Evolutionary conservation across 2,888 invertebrate species (phyloP).

Genomic region (Meliscaeva auricollis): DNA sequence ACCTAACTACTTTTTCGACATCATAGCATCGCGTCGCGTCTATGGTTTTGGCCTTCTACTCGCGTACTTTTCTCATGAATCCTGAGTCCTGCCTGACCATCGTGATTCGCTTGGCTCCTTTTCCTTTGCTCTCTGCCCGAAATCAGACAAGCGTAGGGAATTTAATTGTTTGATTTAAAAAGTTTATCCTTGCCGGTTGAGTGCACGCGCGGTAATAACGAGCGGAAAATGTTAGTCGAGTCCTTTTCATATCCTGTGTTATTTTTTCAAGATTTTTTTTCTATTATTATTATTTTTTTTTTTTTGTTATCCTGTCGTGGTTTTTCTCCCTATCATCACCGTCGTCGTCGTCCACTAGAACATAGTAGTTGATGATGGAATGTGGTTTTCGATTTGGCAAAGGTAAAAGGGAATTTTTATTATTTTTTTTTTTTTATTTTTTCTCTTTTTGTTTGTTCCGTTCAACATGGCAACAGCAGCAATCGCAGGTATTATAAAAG

Average conservation of each 20-base stretch:
- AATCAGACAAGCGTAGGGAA: slow-evolving; percentile 77
- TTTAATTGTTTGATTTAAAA: slow-evolving; percentile 78
- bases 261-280: slow-evolving; percentile 9
- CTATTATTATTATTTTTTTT: too few relatives aligned
- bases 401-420: slow-evolving; percentile 45
- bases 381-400: slow-evolving; percentile 67
- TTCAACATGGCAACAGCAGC: slow-evolving; percentile 28
- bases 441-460: not conserved
- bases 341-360: not conserved
- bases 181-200: slow-evolving; percentile 76
- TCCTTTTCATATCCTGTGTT: slow-evolving; percentile 64
- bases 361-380: slow-evolving; percentile 44
- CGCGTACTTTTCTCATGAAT: slow-evolving; percentile 60
- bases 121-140: slow-evolving; percentile 42
- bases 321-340: slow-evolving; percentile 31
- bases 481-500: not conserved
- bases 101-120: slow-evolving; percentile 2
- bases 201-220: slow-evolving; percentile 76
- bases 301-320: not conserved
- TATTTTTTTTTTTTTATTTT: not conserved
- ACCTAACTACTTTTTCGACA: slow-evolving; percentile 30
- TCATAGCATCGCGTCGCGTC: slow-evolving; percentile 27
- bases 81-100: slow-evolving; percentile 25
- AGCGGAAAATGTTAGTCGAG: slow-evolving; percentile 74
- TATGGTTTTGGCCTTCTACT: slow-evolving; percentile 47